Evolutionary conservation across 23 tunicate species (phyloP), one percentile per base, ranked within the genome.

Genomic region (Pegea sp.): DNA sequence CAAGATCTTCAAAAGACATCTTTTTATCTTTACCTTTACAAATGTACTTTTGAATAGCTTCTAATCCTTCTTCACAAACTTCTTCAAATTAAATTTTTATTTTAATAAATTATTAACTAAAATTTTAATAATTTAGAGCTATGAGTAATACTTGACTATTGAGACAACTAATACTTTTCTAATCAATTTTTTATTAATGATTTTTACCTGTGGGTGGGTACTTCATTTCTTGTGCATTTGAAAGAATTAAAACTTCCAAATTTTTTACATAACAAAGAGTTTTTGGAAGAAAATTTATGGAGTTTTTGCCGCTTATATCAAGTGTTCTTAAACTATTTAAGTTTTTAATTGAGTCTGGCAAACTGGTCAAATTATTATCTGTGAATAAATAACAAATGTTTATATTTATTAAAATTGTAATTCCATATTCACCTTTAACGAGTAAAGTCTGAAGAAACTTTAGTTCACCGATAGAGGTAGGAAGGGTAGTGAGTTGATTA

Each of bases 301-400:
- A 56, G 38, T 84, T 84, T 3, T 71, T 61, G 23, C 95, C 95
- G 52, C 95, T 73, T 25, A 84, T 57, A 63, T 84, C 95, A 11
- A 74, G 27, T 3, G 95, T 84, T 54, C 84, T 67, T 29, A 84
- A 58, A 50, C 68, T 57, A 0, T 50, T 30, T 52, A 68, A 42
- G 1, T 27, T 52, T 49, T 56, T 28, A 19, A 84, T 68, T 3
- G 76, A 58, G 33, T 16, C 26, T 30, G 95, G 95, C 3, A 84
- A 38, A 49, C 95, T 48, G 34, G 50, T 74, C 30, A 84, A 49
- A 5, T 33, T 49, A 50, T 84, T 84, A 34, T 84, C 95, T 84
- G 64, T 6, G 55, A 51, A 52, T 29, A 1, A 19, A 43, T 56
- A 1, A 0, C 46, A n/a, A n/a, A n/a, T n/a, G n/a, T n/a, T n/a